Evolutionary conservation across 2,888 invertebrate species (phyloP), one percentile per base, ranked within the genome.

Genomic region (Ichneumoninae sp.): DNA sequence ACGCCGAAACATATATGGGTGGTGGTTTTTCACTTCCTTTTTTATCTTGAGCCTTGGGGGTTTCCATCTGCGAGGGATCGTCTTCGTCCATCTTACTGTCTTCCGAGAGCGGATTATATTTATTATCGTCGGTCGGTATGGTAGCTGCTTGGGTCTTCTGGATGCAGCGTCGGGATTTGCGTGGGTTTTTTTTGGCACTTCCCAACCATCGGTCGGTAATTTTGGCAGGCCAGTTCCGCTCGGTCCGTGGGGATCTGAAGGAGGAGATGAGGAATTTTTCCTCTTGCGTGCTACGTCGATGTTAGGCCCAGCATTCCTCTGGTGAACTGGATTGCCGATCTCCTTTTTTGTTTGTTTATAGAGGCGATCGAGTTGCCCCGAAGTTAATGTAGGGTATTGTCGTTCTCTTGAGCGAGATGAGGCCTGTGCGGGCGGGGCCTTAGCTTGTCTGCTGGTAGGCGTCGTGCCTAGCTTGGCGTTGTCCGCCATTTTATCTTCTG

Each of bases 61-160:
- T 44, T 1, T 22, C 6, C 10, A 6, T 52, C 3, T 3, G 7
- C 16, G 54, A 6, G 7, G 33, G 5, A 5, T 36, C 71, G 36
- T 22, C 36, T 10, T 71, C 71, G 22, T 54, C 71, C 57, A 71
- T 57, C n/a, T 54, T 57, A 22, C 57, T 71, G 54, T 8, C 26
- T 8, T 40, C 71, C n/a, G 40, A 57, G 3, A 57, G 22, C 3
- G 71, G 0, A 3, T 1, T 16, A 36, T 36, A 71, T 19, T 71
- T 54, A 36, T 71, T 71, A 1, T 57, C 71, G 57, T 40, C 33
- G 36, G 13, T 33, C 57, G 13, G 19, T 71, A 19, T 30, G 33
- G 47, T 10, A 3, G 16, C 3, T 10, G 47, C 13, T 16, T 16
- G 47, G 10, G 3, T 10, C 16, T 16, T 16, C 10, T 47, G 13